phyloP scores from a whole-genome alignment of 2,888 invertebrate genomes.

The Drosophila histrio region DNA sequence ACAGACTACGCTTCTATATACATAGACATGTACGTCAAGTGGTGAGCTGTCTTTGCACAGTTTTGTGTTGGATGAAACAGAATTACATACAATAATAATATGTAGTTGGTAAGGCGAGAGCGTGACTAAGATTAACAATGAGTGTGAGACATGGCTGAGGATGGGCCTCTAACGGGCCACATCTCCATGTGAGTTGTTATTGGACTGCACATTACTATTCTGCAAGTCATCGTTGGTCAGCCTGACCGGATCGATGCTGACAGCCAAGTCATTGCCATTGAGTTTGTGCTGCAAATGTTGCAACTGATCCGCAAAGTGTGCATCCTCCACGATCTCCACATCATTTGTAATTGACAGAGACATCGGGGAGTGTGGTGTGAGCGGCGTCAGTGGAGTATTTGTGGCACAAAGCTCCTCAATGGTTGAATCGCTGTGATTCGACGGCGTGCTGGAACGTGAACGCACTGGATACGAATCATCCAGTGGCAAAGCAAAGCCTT shows the following conservation, averaged over 20 bases:
- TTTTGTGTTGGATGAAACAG: not conserved
- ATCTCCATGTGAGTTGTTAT: conserved; percentile 26
- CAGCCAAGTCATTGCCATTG: conserved; percentile 59
- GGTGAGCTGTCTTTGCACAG: conserved; percentile 33
- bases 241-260: conserved; percentile 51
- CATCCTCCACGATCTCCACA: conserved; percentile 64
- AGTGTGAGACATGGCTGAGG: conserved; percentile 6
- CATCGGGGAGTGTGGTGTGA: conserved; percentile 61
- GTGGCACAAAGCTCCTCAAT: conserved; percentile 62
- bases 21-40: conserved; percentile 58
- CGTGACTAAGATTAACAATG: conserved; percentile 35
- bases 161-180: conserved; percentile 23
- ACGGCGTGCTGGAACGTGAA: conserved; percentile 66
- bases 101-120: conserved; percentile 38
- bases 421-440: conserved; percentile 69
- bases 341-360: conserved; percentile 58
- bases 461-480: conserved; percentile 71
- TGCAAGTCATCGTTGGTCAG: conserved; percentile 59
- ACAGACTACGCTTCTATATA: conserved; percentile 44
- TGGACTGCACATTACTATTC: conserved; percentile 58
- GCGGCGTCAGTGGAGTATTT: conserved; percentile 55
- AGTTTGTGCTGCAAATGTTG: conserved; percentile 71
- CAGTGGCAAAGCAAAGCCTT: conserved; percentile 80
- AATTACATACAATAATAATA: conserved; percentile 13
- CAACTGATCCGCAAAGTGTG: conserved; percentile 69